Evolutionary conservation across 2,113 vertebrate species (phyloP), one percentile per base, ranked within the genome.

Genomic region (Psettodes erumei): DNA sequence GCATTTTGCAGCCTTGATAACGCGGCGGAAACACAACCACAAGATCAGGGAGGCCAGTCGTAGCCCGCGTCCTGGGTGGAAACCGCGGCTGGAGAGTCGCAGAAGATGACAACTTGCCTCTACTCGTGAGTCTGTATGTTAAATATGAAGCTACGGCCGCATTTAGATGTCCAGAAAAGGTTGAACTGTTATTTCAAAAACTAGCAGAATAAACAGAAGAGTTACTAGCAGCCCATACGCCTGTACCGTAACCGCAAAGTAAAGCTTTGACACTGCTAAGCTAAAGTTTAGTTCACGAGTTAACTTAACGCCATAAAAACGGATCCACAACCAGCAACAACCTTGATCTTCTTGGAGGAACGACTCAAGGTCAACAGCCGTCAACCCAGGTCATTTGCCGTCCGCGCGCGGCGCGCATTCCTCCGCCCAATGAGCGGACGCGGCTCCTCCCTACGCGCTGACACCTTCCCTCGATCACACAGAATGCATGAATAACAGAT

Each of bases 401-500:
- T 40, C 40, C 13, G 40, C 28, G 25, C 3, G n/a, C 18, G 55
- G 6, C 27, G 35, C 62, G 47, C 16, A 0, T 18, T 59, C 35
- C 58, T 25, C 10, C 48, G 56, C 71, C 28, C 56, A 56, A 8
- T 40, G 58, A 71, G 16, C 48, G 79, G 71, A 71, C 75, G 79
- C 62, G 69, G 78, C 53, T 70, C 56, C 74, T 58, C 47, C 63
- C 74, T 23, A 25, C 64, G 60, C 25, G 79, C 81, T 65, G 81
- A 77, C 73, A 70, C 9, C 25, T 73, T 55, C 69, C 33, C 48
- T 35, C 51, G 68, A 93, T 91, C 86, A 87, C 64, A 91, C 30
- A 72, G 89, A 91, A 92, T 92, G 71, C 83, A 89, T 90, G 78
- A 90, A 89, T 88, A 91, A 85, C 72, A 86, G 68, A 89, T 78